Evolutionary conservation across 1,140 invertebrate genomes (phyloP).

Genomic region (Popillia japonica): DNA sequence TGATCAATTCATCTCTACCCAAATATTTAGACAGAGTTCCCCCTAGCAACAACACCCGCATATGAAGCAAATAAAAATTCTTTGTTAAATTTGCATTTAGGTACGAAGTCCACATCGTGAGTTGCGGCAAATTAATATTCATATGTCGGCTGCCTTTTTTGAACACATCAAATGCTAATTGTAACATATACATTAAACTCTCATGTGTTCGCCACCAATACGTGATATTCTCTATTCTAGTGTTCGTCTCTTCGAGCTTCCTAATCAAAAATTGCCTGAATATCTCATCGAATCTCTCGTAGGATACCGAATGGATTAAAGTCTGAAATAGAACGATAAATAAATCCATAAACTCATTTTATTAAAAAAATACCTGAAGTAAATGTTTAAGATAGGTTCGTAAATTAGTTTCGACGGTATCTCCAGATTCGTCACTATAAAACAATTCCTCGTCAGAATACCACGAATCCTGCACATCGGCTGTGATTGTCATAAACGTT

Average conservation of each 20-base stretch:
- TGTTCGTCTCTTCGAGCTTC: background rate
- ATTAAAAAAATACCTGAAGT: slow-evolving; percentile 20
- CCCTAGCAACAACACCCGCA: background rate
- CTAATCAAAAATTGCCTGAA: background rate
- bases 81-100: background rate
- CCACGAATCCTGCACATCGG: slow-evolving; percentile 34
- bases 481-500: slow-evolving; percentile 38
- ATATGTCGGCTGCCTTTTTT: background rate
- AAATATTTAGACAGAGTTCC: slow-evolving; percentile 32
- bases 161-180: background rate
- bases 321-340: slow-evolving; percentile 11
- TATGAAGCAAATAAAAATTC: background rate
- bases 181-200: slow-evolving; percentile 24
- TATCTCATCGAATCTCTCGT: background rate
- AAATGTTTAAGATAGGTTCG: slow-evolving; percentile 17
- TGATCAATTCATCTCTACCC: background rate
- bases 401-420: slow-evolving; percentile 25
- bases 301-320: background rate
- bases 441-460: slow-evolving; percentile 38
- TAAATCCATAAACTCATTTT: background rate
- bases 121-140: slow-evolving; percentile 3
- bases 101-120: slow-evolving; percentile 1
- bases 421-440: slow-evolving; percentile 37
- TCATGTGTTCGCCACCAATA: slow-evolving; percentile 33
- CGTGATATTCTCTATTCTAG: background rate